Conservation (phyloP, 1,140 invertebrate species). For the Sesamia nonagrioides region DNA sequence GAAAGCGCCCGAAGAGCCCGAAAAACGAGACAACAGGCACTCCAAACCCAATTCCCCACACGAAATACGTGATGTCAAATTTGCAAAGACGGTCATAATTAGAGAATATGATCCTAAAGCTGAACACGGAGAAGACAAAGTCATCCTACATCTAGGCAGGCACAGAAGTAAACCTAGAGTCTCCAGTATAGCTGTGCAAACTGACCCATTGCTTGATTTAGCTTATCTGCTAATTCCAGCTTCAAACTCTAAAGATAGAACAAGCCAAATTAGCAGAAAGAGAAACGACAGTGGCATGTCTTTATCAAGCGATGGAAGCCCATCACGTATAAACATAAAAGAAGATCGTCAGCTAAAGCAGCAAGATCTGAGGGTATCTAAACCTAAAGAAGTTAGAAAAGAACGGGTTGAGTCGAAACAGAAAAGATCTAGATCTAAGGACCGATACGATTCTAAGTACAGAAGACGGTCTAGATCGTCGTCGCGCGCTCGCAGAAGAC, state of each 20-base stretch:
- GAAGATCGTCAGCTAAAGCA: slow-evolving; percentile 44
- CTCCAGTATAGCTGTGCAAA: slow-evolving; percentile 85
- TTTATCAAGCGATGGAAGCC: slow-evolving; percentile 73
- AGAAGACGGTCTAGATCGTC: slow-evolving; percentile 70
- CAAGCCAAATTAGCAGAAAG: slow-evolving; percentile 61
- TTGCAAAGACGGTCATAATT: slow-evolving; percentile 68
- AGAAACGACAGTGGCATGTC: slow-evolving; percentile 83
- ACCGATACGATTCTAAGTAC: slow-evolving; percentile 73
- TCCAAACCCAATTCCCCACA: slow-evolving; percentile 68
- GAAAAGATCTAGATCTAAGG: slow-evolving; percentile 61
- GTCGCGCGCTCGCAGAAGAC: slow-evolving; percentile 68
- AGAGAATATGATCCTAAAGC: slow-evolving; percentile 72
- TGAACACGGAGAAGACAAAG: slow-evolving; percentile 90
- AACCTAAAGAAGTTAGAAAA: slow-evolving; percentile 52
- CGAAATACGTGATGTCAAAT: slow-evolving; percentile 62
- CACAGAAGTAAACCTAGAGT: slow-evolving; percentile 83
- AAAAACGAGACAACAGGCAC: slow-evolving; percentile 53
- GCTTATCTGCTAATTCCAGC: slow-evolving; percentile 45
- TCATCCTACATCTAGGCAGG: slow-evolving; percentile 89
- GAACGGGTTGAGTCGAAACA: slow-evolving; percentile 45
- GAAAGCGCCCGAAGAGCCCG: slow-evolving; percentile 77
- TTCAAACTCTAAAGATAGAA: slow-evolving; percentile 47
- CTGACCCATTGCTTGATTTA: slow-evolving; percentile 80
- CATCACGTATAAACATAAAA: slow-evolving; percentile 60
- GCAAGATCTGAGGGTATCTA: slow-evolving; percentile 53